Conservation (phyloP, 2,113 vertebrate species). For the Gadus macrocephalus region DNA sequence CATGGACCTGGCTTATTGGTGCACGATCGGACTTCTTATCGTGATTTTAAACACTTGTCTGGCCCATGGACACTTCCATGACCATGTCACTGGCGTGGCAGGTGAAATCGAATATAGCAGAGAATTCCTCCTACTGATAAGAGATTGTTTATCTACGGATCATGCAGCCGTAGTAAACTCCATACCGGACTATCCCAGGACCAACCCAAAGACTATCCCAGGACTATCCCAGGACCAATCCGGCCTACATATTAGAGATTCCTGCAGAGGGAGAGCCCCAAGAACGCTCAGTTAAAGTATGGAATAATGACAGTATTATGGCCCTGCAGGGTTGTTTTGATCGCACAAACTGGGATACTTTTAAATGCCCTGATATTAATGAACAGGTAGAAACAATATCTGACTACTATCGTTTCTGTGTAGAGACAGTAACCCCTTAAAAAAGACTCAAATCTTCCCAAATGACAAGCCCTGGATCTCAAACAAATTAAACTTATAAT, state of each 20-base stretch:
- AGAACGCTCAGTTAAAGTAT: too few relatives aligned
- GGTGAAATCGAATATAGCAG: background rate
- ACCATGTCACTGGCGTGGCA: background rate
- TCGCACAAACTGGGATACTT: too few relatives aligned
- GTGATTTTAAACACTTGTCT: background rate
- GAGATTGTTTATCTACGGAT: background rate
- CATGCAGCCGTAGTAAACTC: background rate
- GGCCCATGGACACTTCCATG: background rate
- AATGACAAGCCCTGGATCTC: too few relatives aligned
- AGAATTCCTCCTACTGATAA: background rate
- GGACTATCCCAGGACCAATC: background rate
- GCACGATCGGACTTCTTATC: background rate
- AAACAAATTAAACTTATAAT: background rate
- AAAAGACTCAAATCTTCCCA: too few relatives aligned
- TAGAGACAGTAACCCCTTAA: too few relatives aligned
- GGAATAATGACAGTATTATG: too few relatives aligned
- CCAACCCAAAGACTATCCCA: background rate
- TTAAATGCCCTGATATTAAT: too few relatives aligned
- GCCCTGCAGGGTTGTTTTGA: too few relatives aligned
- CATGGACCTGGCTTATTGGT: background rate
- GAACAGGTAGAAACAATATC: too few relatives aligned
- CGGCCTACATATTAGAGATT: too few relatives aligned
- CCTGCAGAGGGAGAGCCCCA: too few relatives aligned
- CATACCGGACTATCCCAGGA: background rate
- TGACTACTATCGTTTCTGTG: too few relatives aligned